Evolutionary conservation across 2,888 invertebrate species (phyloP), one percentile per base, ranked within the genome.

Genomic region (Trimorus sp.): DNA sequence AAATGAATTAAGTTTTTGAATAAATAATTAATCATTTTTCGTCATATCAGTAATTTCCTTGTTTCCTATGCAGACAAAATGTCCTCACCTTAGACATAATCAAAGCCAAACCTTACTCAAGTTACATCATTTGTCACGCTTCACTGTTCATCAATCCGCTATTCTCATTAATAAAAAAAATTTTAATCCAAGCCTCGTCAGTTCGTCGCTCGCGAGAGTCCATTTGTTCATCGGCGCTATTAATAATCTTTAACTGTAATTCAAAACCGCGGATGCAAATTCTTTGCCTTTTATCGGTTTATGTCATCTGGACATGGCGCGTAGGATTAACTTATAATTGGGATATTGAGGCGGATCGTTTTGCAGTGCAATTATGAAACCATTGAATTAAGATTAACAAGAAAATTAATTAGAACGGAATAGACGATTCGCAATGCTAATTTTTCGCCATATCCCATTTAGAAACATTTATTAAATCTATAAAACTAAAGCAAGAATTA

Each of bases 181-280:
- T n/a, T 16, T 40, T 58, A 38, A 51, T 51, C 63, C 51, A 6
- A 15, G 38, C 9, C 16, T 42, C 9, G 40, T 16, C 9, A 59
- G 51, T 53, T 59, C 26, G 38, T 60, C 59, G 12, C 15, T 1
- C 3, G 8, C 58, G 11, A 40, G 12, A 16, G 12, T 36, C 12
- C 45, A 68, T 68, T 68, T 56, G 56, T 56, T 42, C n/a, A 14
- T 40, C 56, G 14, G 12, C 45, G 9, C 14, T 56, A 56, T 58
- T 69, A 49, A 69, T 69, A 48, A 69, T 70, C 60, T 59, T 59
- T 49, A 70, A 70, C 70, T 51, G 51, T 60, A 70, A 59, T 70
- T 70, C 5, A 40, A 60, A 70, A 59, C 16, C 36, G 12, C 51
- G 26, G 40, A 51, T 70, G 70, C 60, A 53, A 60, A 60, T 70